These are phyloP conservation scores for Stegana nigrithorax DNA, from an alignment of 2,888 invertebrate genomes.

Conservation along the genomic window DNA sequence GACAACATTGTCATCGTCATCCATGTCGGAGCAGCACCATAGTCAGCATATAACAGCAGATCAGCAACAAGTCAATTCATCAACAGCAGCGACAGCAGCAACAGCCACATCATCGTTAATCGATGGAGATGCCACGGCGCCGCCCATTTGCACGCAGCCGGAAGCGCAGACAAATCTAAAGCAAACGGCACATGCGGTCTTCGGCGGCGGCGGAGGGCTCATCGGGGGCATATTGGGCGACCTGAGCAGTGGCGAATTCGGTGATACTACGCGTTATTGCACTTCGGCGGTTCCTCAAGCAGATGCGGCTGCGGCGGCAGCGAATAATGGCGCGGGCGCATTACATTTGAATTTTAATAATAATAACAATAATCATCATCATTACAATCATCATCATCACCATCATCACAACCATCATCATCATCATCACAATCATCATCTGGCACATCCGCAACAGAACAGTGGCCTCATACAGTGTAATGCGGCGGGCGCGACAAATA, in stretches of 20 bases:
- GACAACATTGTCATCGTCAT: conserved; percentile 23
- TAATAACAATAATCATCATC: conserved; percentile 58
- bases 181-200: conserved; percentile 44
- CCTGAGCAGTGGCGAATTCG: conserved; percentile 66
- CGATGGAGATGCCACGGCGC: conserved; percentile 61
- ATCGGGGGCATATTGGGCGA: conserved; percentile 65
- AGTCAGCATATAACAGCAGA: conserved; percentile 31
- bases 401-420: conserved; percentile 46
- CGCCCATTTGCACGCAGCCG: conserved; percentile 68
- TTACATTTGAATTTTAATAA: conserved; percentile 64
- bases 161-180: conserved; percentile 64
- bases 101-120: conserved; percentile 41
- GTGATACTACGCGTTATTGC: conserved; percentile 65
- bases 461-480: conserved; percentile 68
- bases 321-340: conserved; percentile 58
- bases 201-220: conserved; percentile 57
- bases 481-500: conserved; percentile 43
- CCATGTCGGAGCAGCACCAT: conserved; percentile 23
- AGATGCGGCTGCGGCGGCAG: conserved; percentile 24
- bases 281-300: conserved; percentile 59
- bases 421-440: conserved; percentile 47
- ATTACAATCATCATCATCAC: conserved; percentile 46
- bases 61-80: conserved; percentile 62
- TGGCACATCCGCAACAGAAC: conserved; percentile 44
- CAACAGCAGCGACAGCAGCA: conserved; percentile 34